Evolutionary conservation across 2,113 vertebrate genomes (phyloP).

Genomic region (Uria lomvia): DNA sequence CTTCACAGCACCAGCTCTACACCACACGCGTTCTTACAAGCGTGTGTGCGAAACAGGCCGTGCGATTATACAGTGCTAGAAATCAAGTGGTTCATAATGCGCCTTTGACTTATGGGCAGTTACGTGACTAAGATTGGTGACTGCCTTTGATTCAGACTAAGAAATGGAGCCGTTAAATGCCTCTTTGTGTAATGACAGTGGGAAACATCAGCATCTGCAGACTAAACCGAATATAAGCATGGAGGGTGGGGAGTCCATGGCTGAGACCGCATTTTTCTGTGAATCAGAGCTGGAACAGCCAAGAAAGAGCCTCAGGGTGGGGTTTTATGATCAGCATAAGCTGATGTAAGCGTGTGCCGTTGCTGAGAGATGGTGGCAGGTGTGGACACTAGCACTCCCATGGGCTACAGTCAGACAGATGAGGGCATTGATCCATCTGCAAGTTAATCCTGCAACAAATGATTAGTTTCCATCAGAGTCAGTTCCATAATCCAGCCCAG

Average conservation of each 20-base stretch:
- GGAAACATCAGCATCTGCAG: not conserved
- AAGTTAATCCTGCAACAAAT: not conserved
- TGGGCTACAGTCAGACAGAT: not conserved
- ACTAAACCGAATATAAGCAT: rapidly evolving
- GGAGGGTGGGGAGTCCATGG: not conserved
- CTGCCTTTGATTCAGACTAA: not conserved
- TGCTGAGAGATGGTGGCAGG: not conserved
- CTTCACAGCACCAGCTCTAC: not conserved
- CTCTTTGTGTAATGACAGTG: not conserved
- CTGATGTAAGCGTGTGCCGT: rapidly evolving
- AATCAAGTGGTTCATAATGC: rapidly evolving
- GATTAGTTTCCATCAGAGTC: not conserved
- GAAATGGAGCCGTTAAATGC: not conserved
- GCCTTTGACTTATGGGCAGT: not conserved
- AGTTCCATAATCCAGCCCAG: not conserved
- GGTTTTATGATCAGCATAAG: not conserved
- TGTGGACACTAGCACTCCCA: rapidly evolving
- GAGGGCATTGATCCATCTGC: not conserved
- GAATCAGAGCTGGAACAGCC: not conserved
- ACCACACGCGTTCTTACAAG: rapidly evolving
- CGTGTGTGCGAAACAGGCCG: rapidly evolving
- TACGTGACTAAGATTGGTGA: rapidly evolving
- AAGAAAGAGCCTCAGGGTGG: not conserved
- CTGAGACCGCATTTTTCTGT: not conserved
- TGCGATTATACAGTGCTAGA: rapidly evolving